Conservation (phyloP, 2,797 vertebrate species). For the Enteromius thamalakanensis region DNA sequence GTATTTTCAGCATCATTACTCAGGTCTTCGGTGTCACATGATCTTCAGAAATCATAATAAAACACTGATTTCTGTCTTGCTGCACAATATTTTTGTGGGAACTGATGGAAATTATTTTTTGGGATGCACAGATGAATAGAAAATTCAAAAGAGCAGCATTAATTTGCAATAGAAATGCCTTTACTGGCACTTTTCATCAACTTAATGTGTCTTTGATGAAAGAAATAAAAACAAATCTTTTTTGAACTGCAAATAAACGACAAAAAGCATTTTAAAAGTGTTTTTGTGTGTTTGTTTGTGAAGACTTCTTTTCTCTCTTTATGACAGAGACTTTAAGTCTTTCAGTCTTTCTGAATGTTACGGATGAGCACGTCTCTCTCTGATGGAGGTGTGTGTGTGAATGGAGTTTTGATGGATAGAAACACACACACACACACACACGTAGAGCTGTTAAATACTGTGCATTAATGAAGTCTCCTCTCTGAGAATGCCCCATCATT, state of each 20-base stretch:
- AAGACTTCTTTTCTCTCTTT: conserved; percentile 4
- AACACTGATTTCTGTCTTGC: neutral
- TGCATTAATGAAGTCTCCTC: conserved; percentile 85
- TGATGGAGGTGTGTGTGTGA: conserved; percentile 4
- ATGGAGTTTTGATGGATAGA: conserved; percentile 60
- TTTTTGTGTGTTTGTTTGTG: neutral
- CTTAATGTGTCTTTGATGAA: neutral
- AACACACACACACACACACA: conserved; percentile 75
- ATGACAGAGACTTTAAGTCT: neutral
- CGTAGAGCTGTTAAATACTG: conserved; percentile 76
- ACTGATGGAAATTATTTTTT: neutral
- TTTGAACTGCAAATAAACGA: neutral
- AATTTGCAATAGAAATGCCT: neutral
- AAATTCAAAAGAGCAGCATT: neutral
- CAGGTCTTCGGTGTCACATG: neutral
- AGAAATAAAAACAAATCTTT: too few species aligned
- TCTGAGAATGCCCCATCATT: conserved; percentile 76
- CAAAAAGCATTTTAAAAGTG: too few species aligned
- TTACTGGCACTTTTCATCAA: too few species aligned
- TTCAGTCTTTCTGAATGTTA: conserved; percentile 12
- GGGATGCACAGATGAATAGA: neutral
- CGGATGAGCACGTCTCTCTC: conserved; percentile 18
- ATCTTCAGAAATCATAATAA: neutral
- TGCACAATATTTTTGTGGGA: neutral
- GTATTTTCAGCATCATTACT: neutral